Conservation (phyloP, 2,888 invertebrate genomes). For the Himalopsyche anomala region DNA sequence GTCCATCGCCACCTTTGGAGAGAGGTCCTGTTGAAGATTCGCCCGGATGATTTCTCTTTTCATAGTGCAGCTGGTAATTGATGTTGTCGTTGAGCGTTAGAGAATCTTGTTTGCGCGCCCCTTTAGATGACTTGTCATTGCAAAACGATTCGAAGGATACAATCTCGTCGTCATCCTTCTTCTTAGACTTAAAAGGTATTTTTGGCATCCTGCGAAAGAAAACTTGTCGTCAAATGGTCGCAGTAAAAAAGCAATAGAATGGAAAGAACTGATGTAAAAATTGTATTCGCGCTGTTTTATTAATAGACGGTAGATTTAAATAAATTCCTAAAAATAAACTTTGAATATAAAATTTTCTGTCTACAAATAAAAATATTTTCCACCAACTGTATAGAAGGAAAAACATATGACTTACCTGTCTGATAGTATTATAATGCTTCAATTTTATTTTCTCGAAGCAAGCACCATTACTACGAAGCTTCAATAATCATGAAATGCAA, state of each 20-base stretch:
- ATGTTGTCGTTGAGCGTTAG: slow-evolving; percentile 76
- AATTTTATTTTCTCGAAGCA: background rate
- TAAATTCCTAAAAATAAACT: background rate
- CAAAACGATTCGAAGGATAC: slow-evolving; percentile 80
- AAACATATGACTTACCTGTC: background rate
- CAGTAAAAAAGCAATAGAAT: background rate
- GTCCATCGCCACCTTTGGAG: slow-evolving; percentile 69
- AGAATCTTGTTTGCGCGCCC: slow-evolving; percentile 75
- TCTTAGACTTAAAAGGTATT: slow-evolving; percentile 74
- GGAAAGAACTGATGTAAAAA: background rate
- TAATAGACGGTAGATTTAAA: background rate
- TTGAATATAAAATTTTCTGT: background rate
- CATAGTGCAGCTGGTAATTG: slow-evolving; percentile 75
- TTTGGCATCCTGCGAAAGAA: slow-evolving; percentile 72
- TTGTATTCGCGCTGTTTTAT: background rate
- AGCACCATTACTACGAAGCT: background rate
- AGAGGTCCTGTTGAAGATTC: slow-evolving; percentile 71
- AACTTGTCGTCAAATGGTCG: background rate
- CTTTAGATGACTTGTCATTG: slow-evolving; percentile 74
- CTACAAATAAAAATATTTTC: background rate
- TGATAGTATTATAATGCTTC: background rate
- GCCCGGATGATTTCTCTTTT: slow-evolving; percentile 70
- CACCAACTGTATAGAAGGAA: background rate
- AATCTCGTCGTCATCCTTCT: slow-evolving; percentile 75
- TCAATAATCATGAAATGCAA: background rate